phyloP scores from a whole-genome alignment of 2,797 vertebrate genomes.

The Falco biarmicus region DNA sequence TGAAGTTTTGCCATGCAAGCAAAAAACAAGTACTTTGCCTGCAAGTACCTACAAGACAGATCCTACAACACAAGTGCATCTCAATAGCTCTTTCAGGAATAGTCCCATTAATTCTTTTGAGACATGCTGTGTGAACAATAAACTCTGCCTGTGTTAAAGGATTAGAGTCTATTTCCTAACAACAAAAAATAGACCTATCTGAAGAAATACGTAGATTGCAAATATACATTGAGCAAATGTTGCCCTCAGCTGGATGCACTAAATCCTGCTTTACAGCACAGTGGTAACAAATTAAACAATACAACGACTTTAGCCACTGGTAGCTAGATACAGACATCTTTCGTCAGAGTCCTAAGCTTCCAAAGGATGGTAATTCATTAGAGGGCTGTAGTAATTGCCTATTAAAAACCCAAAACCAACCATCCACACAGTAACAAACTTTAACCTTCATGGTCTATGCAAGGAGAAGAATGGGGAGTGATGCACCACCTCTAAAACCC shows the following conservation, averaged over 20 bases:
- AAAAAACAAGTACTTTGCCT: background rate
- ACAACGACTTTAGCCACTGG: background rate
- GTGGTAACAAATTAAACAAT: background rate
- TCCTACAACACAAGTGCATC: background rate
- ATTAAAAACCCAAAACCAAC: background rate
- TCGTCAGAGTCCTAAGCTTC: background rate
- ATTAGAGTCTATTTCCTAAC: background rate
- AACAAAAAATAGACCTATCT: background rate
- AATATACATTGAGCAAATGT: background rate
- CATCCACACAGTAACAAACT: background rate
- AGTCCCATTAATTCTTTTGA: background rate
- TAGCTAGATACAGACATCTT: background rate
- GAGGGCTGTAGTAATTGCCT: background rate
- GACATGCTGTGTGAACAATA: background rate
- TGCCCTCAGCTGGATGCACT: slow-evolving; percentile 13
- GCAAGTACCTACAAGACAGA: background rate
- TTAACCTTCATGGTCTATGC: background rate
- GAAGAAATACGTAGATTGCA: background rate
- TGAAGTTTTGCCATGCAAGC: background rate
- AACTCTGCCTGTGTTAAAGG: background rate
- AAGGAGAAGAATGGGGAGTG: background rate
- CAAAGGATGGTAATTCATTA: background rate
- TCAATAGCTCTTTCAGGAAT: background rate
- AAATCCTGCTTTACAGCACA: background rate
- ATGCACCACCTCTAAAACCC: background rate